Evolutionary conservation across 1,140 invertebrate species (phyloP).

Genomic region (Stegodyphus dumicola): DNA sequence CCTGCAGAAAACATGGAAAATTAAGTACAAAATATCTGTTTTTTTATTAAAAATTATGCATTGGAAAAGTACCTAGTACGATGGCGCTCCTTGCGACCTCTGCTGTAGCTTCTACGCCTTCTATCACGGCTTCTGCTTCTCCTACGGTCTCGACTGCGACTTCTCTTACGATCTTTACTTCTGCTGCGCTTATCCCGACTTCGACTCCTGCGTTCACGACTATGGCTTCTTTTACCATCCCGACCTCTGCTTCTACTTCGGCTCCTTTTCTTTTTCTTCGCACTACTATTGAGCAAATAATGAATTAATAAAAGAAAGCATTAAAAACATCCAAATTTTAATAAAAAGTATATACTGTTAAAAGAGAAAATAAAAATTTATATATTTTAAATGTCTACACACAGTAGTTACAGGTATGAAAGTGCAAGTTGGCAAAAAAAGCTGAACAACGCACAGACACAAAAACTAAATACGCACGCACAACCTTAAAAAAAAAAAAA

Average conservation of each 20-base stretch:
- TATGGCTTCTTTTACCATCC: conserved; percentile 65
- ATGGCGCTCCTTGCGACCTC: conserved; percentile 67
- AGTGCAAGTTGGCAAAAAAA: too few relatives aligned
- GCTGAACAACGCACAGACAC: too few relatives aligned
- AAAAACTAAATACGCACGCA: too few relatives aligned
- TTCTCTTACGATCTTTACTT: conserved; percentile 50
- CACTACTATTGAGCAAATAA: conserved; percentile 60
- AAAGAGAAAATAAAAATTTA: too few relatives aligned
- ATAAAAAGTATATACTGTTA: too few relatives aligned
- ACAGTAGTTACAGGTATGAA: too few relatives aligned
- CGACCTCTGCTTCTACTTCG: conserved; percentile 70
- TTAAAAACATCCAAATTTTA: too few relatives aligned
- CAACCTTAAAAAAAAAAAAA: too few relatives aligned
- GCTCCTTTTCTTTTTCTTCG: conserved; percentile 67
- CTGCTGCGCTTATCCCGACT: conserved; percentile 60
- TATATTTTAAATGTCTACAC: too few relatives aligned
- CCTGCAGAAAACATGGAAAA: too few relatives aligned
- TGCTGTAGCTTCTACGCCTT: conserved; percentile 57
- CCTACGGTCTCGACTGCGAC: conserved; percentile 63
- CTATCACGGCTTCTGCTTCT: conserved; percentile 61
- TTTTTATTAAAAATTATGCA: too few relatives aligned
- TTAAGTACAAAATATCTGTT: too few relatives aligned
- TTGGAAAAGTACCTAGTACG: conserved; percentile 22
- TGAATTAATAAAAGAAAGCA: not conserved
- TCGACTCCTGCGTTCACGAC: conserved; percentile 61